Evolutionary conservation across 2,888 invertebrate genomes (phyloP).

Genomic region (Icerya purchasi): DNA sequence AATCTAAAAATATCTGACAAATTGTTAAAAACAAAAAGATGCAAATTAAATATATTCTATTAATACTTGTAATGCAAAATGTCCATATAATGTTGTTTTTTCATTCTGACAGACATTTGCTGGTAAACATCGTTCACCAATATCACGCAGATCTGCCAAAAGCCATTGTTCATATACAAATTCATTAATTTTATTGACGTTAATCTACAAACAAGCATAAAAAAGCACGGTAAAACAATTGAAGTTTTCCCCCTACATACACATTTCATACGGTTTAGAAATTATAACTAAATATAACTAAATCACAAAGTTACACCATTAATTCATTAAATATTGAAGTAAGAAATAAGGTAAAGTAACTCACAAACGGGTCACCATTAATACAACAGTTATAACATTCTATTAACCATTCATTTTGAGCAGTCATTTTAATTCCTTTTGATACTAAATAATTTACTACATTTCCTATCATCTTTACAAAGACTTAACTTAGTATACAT

Average conservation of each 20-base stretch:
- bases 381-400: conserved; percentile 14
- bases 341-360: no score
- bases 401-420: conserved; percentile 15
- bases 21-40: no score
- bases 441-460: conserved; percentile 1
- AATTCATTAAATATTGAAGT: no score
- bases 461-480: neutral
- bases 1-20: no score
- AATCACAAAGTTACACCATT: no score
- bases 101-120: conserved; percentile 9
- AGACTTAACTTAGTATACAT: no score
- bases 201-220: neutral
- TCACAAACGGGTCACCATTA: conserved; percentile 12
- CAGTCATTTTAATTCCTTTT: conserved; percentile 12
- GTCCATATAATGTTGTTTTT: neutral
- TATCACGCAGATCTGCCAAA: conserved; percentile 19
- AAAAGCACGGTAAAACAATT: no score
- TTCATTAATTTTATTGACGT: conserved; percentile 1
- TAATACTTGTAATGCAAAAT: neutral
- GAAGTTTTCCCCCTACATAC: no score
- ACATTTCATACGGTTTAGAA: no score
- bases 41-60: neutral
- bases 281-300: no score
- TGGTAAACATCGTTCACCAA: conserved; percentile 18
- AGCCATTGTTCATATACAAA: conserved; percentile 20